Percentiles rank a stretch among this genome's conserved stretches.
Conservation (phyloP, 1,140 invertebrate species). For the Drosophila melanica region DNA sequence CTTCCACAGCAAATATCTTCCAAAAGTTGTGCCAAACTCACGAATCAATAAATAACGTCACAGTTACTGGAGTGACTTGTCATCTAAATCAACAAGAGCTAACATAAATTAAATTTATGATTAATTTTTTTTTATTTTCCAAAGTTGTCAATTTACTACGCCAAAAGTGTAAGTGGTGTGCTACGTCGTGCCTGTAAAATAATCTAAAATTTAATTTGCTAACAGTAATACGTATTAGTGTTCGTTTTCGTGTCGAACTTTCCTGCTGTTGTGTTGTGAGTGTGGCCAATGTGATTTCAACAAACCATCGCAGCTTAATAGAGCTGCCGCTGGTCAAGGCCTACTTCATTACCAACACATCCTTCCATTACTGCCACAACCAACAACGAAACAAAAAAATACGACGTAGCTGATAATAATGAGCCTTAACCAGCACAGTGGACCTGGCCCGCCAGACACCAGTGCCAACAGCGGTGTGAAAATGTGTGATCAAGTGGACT, state of each 20-base stretch:
- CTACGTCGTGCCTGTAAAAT: constrained; percentile 35
- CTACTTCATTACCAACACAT: constrained; percentile 5
- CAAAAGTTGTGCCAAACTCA: constrained; percentile 32
- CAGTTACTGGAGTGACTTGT: constrained; percentile 5
- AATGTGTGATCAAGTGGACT: constrained; percentile 51
- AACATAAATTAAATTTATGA: neutral
- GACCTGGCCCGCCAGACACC: constrained; percentile 70
- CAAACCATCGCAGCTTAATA: constrained; percentile 1
- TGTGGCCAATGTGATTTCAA: constrained; percentile 17
- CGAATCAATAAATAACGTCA: neutral
- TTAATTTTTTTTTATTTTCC: constrained; percentile 13
- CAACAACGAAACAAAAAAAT: constrained; percentile 40
- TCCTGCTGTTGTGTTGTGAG: neutral
- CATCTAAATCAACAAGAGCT: constrained; percentile 3
- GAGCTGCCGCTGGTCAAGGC: constrained; percentile 3
- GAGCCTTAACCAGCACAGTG: constrained; percentile 82
- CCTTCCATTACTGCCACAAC: constrained; percentile 1
- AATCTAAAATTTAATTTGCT: constrained; percentile 13
- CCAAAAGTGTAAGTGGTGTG: constrained; percentile 32
- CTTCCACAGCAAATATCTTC: constrained; percentile 27
- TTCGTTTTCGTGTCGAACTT: constrained; percentile 2
- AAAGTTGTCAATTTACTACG: constrained; percentile 40
- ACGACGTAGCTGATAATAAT: constrained; percentile 79
- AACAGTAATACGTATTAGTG: constrained; percentile 10
- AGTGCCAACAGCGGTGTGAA: constrained; percentile 26